A percentile compares a stretch with the other conserved stretches of the same genome.
Evolutionary conservation across 2,888 invertebrate species (phyloP).

Genomic region (Ferdinandea cuprea): DNA sequence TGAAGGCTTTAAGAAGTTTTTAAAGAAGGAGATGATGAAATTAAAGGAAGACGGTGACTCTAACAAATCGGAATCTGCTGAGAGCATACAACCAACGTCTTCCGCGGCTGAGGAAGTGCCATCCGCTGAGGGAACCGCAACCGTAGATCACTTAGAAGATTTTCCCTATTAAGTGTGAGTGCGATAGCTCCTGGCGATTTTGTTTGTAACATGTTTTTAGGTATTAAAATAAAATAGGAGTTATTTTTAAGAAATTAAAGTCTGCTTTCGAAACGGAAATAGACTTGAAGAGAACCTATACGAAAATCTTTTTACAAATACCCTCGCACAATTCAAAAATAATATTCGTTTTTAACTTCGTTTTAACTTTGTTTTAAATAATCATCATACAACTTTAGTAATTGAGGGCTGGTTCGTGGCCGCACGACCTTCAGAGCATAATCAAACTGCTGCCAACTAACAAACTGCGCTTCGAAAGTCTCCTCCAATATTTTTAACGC

Average conservation of each 20-base stretch:
- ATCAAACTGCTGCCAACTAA: constrained; percentile 89
- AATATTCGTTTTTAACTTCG: neutral
- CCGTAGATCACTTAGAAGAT: constrained; percentile 39
- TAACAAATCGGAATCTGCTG: constrained; percentile 1
- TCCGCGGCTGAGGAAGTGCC: constrained; percentile 19
- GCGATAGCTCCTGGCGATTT: neutral
- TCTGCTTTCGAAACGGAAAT: neutral
- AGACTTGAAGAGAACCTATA: no score
- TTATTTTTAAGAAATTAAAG: constrained; percentile 9
- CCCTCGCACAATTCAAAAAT: no score
- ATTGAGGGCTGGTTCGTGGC: constrained; percentile 89
- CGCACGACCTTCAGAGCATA: constrained; percentile 88
- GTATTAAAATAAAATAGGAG: constrained; percentile 26
- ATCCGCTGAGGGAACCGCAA: constrained; percentile 30
- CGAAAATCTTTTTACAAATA: no score
- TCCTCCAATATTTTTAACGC: constrained; percentile 93
- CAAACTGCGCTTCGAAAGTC: constrained; percentile 86
- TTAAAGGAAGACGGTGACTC: neutral
- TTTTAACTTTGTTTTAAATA: constrained; percentile 53
- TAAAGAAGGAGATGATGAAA: constrained; percentile 18
- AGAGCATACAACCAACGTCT: no score
- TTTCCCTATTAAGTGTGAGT: constrained; percentile 9
- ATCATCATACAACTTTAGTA: constrained; percentile 88
- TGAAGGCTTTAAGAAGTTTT: constrained; percentile 19
- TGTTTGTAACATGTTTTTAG: neutral